Conservation (phyloP, 2,888 invertebrate species). For the Sylvicola cinctus region DNA sequence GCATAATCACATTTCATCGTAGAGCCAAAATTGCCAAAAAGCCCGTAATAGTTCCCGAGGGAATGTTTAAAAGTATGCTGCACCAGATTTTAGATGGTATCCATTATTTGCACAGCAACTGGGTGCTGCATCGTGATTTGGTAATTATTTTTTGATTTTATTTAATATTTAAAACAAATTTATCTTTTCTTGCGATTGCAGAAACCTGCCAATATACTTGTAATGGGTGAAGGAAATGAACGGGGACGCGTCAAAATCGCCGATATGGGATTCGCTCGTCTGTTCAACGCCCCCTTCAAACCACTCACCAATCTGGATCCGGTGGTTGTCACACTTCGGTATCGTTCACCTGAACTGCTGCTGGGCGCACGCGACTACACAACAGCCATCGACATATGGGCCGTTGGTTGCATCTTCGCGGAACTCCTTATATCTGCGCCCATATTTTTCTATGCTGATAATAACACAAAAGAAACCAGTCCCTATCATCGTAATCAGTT, state of each 20-base stretch:
- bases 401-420: constrained; percentile 97
- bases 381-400: constrained; percentile 98
- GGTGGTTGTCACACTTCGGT: constrained; percentile 99
- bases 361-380: constrained; percentile 93
- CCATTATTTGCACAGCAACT: constrained; percentile 96
- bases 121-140: constrained; percentile 95
- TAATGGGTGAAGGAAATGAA: constrained; percentile 97
- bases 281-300: constrained; percentile 95
- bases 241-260: constrained; percentile 94
- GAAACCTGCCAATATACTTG: constrained; percentile 97
- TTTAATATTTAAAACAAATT: neutral
- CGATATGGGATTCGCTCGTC: constrained; percentile 96
- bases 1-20: constrained; percentile 96
- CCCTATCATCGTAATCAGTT: constrained; percentile 98
- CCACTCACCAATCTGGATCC: constrained; percentile 96
- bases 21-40: constrained; percentile 96
- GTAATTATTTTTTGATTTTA: constrained; percentile 27
- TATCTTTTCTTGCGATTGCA: neutral
- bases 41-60: constrained; percentile 85
- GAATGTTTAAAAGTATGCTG: constrained; percentile 91
- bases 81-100: constrained; percentile 98
- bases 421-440: constrained; percentile 97
- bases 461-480: constrained; percentile 97
- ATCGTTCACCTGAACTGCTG: constrained; percentile 87
- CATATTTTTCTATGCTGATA: constrained; percentile 97